These are phyloP conservation scores for Paedocypris micromegethes DNA, from an alignment of 2,797 vertebrate species.

Conservation along the genomic window DNA sequence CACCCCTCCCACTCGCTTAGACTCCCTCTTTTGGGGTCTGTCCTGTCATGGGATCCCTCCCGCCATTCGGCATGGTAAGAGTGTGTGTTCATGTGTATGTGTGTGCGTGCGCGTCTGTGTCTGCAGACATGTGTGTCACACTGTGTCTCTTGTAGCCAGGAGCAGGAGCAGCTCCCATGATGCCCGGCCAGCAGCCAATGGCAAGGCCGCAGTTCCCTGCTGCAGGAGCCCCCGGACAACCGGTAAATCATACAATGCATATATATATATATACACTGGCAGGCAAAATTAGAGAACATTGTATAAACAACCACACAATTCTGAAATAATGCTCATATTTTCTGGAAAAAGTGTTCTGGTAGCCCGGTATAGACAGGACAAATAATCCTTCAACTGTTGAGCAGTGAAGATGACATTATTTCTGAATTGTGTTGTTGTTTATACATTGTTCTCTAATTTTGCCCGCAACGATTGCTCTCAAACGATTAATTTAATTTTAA, in stretches of 20 bases:
- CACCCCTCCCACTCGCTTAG: conserved; percentile 63
- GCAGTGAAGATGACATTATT: too few relatives aligned
- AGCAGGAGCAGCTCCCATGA: conserved; percentile 82
- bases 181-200: conserved; percentile 83
- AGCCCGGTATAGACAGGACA: too few relatives aligned
- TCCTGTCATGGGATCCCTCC: conserved; percentile 75
- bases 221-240: conserved; percentile 73
- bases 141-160: conserved; percentile 69
- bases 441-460: too few relatives aligned
- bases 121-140: conserved; percentile 37
- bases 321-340: too few relatives aligned
- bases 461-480: too few relatives aligned
- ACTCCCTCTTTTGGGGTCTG: conserved; percentile 65
- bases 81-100: conserved; percentile 22
- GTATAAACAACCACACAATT: too few relatives aligned
- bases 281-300: too few relatives aligned
- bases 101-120: background rate
- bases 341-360: too few relatives aligned
- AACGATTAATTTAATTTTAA: too few relatives aligned
- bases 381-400: too few relatives aligned
- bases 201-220: conserved; percentile 84
- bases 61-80: conserved; percentile 91
- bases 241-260: conserved; percentile 61
- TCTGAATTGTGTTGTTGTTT: too few relatives aligned
- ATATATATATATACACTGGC: too few relatives aligned